phyloP scores from a whole-genome alignment of 2,888 invertebrate species.

The Deilephila porcellus region DNA sequence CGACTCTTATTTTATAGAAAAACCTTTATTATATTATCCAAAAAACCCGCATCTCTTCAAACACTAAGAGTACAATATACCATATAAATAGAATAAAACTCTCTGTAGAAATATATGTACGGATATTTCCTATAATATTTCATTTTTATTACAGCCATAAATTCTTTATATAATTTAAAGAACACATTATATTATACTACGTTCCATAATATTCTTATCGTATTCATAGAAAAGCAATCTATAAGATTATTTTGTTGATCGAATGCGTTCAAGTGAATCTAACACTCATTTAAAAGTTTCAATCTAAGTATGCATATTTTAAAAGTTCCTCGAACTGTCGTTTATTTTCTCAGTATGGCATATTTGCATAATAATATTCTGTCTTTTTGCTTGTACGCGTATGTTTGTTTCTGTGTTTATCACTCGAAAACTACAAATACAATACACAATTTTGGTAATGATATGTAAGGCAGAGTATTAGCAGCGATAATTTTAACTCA shows the following conservation, averaged over 20 bases:
- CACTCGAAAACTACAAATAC: no score
- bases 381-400: no score
- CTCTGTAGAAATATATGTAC: not conserved
- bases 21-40: not conserved
- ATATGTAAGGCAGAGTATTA: no score
- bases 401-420: no score
- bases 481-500: no score
- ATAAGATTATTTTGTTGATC: constrained; percentile 23
- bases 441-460: no score
- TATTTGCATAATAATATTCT: not conserved
- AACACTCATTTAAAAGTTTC: not conserved
- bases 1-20: not conserved
- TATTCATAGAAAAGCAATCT: constrained; percentile 45
- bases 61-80: not conserved
- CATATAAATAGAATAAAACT: constrained; percentile 1
- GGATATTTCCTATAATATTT: not conserved
- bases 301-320: not conserved
- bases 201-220: constrained; percentile 27
- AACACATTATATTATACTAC: constrained; percentile 30
- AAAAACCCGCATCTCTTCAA: not conserved
- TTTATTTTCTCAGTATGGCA: not conserved
- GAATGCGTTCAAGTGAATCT: constrained; percentile 14
- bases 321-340: not conserved
- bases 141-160: constrained; percentile 6
- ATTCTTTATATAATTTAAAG: not conserved